A percentile compares a stretch with the other conserved stretches of the same genome.
These are phyloP conservation scores for Oreochromis grahami DNA, from an alignment of 2,797 vertebrate genomes.

Conservation along the genomic window DNA sequence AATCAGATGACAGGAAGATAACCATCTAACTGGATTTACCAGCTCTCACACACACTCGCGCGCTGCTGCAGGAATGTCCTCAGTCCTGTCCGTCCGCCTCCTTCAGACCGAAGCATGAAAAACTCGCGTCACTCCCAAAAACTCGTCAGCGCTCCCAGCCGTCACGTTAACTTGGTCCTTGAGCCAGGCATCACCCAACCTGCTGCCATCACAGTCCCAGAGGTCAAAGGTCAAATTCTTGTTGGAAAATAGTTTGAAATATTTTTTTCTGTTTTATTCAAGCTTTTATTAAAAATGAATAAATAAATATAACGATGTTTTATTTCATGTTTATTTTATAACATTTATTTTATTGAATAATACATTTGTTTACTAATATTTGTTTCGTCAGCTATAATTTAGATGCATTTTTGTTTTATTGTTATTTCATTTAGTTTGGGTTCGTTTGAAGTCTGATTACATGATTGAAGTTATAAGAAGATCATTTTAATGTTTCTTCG, in stretches of 20 bases:
- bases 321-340: neutral
- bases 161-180: rapidly evolving
- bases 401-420: neutral
- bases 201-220: neutral
- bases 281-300: neutral
- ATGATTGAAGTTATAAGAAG: neutral
- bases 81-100: neutral
- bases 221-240: neutral
- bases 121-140: neutral
- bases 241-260: neutral
- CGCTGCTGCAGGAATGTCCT: conserved; percentile 9
- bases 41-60: neutral
- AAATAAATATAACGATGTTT: neutral
- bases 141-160: neutral
- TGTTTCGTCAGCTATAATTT: neutral
- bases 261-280: neutral
- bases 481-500: neutral
- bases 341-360: neutral
- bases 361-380: neutral
- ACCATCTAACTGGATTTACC: neutral
- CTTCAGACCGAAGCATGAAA: neutral
- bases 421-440: rapidly evolving
- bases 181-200: neutral
- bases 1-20: neutral
- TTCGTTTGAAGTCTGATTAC: neutral